phyloP scores from a whole-genome alignment of 2,888 invertebrate species.

The Apeira syringaria region DNA sequence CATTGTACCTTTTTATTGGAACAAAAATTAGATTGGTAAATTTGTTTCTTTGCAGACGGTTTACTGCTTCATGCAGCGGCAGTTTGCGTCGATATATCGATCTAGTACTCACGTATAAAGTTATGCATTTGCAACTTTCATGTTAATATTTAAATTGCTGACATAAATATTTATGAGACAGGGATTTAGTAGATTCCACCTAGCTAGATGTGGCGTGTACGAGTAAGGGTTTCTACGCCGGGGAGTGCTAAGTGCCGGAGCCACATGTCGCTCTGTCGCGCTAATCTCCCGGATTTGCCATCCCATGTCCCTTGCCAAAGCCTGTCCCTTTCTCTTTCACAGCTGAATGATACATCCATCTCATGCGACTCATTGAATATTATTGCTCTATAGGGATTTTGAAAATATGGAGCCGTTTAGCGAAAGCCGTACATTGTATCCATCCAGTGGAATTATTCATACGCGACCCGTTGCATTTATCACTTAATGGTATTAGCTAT shows the following conservation, averaged over 20 bases:
- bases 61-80: too few relatives aligned
- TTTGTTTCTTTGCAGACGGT: too few relatives aligned
- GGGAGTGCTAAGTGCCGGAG: slow-evolving; percentile 77
- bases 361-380: slow-evolving; percentile 79
- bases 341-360: slow-evolving; percentile 57
- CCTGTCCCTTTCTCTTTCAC: slow-evolving; percentile 53
- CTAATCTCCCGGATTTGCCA: slow-evolving; percentile 82
- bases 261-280: slow-evolving; percentile 82
- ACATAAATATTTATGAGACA: slow-evolving; percentile 53
- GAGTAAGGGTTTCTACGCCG: slow-evolving; percentile 39
- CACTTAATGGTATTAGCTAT: slow-evolving; percentile 83
- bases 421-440: slow-evolving; percentile 81
- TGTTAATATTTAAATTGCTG: slow-evolving; percentile 29
- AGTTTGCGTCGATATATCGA: background rate
- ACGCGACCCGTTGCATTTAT: slow-evolving; percentile 78
- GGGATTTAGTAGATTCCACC: slow-evolving; percentile 41
- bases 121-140: slow-evolving; percentile 17
- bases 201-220: slow-evolving; percentile 38
- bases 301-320: slow-evolving; percentile 67
- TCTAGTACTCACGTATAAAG: slow-evolving; percentile 1
- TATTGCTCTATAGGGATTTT: slow-evolving; percentile 83
- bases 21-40: too few relatives aligned
- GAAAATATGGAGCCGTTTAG: slow-evolving; percentile 83
- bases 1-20: too few relatives aligned
- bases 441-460: slow-evolving; percentile 81